Conservation (phyloP, 2,888 invertebrate species). For the Parnassius smintheus region DNA sequence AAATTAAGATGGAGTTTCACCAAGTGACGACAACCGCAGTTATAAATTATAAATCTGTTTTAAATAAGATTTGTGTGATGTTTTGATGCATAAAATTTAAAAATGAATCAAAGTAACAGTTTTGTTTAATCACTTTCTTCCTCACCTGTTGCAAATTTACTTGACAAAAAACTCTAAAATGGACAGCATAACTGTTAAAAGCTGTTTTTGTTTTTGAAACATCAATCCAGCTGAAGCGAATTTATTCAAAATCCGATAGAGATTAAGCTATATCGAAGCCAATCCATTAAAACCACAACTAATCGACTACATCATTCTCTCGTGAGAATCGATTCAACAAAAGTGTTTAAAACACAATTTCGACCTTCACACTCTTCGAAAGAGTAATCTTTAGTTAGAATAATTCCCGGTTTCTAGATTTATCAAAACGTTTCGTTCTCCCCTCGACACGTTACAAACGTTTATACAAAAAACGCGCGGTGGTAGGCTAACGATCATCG, state of each 20-base stretch:
- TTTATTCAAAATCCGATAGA: constrained; percentile 2
- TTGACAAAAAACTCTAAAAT: neutral
- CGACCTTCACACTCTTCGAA: neutral
- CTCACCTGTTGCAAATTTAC: neutral
- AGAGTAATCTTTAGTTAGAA: neutral
- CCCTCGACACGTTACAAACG: too few relatives aligned
- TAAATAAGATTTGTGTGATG: too few relatives aligned
- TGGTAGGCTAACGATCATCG: too few relatives aligned
- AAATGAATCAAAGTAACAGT: too few relatives aligned
- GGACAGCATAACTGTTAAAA: neutral
- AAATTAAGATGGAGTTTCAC: too few relatives aligned
- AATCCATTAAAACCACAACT: constrained; percentile 21
- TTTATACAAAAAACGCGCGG: too few relatives aligned
- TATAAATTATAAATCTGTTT: too few relatives aligned
- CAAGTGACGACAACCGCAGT: too few relatives aligned
- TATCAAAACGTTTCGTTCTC: too few relatives aligned
- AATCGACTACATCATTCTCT: constrained; percentile 17
- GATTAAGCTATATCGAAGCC: neutral
- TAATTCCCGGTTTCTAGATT: too few relatives aligned
- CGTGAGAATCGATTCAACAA: constrained; percentile 23
- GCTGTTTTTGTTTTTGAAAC: neutral
- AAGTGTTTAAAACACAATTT: constrained; percentile 8
- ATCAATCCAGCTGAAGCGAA: neutral
- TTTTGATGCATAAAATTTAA: too few relatives aligned
- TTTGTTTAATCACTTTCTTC: neutral